A percentile compares a stretch with the other conserved stretches of the same genome.
Conservation (phyloP, 2,888 invertebrate species). For the Dusona sp. region DNA sequence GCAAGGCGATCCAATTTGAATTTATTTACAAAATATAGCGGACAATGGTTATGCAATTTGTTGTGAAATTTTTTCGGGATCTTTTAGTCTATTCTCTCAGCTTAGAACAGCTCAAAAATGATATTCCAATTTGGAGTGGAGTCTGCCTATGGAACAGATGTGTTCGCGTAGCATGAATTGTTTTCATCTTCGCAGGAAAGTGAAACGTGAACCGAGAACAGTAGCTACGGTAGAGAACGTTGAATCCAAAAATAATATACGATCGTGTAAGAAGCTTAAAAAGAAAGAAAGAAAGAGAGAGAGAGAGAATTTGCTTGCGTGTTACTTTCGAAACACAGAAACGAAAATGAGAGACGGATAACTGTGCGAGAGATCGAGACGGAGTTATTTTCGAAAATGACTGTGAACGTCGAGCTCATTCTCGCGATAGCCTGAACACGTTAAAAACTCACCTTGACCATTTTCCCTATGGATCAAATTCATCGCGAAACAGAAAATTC, state of each 20-base stretch:
- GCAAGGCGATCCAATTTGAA: slow-evolving; percentile 20
- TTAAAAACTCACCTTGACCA: slow-evolving; percentile 48
- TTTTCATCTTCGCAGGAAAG: slow-evolving; percentile 54
- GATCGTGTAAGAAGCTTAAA: slow-evolving; percentile 37
- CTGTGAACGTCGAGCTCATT: slow-evolving; percentile 47
- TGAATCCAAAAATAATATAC: slow-evolving; percentile 65
- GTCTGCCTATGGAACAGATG: slow-evolving; percentile 36
- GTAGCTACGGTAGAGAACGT: slow-evolving; percentile 47
- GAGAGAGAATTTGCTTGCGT: slow-evolving; percentile 26
- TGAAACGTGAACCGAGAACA: slow-evolving; percentile 54
- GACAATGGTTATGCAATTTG: slow-evolving; percentile 12
- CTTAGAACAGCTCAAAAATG: slow-evolving; percentile 5
- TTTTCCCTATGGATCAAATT: slow-evolving; percentile 19
- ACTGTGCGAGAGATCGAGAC: slow-evolving; percentile 54
- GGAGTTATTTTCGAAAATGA: slow-evolving; percentile 74
- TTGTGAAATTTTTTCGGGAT: neutral
- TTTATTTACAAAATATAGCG: neutral
- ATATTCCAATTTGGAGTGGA: slow-evolving; percentile 8
- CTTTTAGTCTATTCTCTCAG: neutral
- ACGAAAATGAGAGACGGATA: slow-evolving; percentile 51
- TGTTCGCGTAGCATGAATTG: slow-evolving; percentile 48
- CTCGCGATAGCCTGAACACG: slow-evolving; percentile 39
- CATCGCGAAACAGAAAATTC: neutral
- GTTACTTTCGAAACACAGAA: slow-evolving; percentile 62
- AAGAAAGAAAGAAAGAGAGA: slow-evolving; percentile 18